Evolutionary conservation across 1,140 invertebrate species (phyloP), one percentile per base, ranked within the genome.

Genomic region (Neodiprion fabricii): DNA sequence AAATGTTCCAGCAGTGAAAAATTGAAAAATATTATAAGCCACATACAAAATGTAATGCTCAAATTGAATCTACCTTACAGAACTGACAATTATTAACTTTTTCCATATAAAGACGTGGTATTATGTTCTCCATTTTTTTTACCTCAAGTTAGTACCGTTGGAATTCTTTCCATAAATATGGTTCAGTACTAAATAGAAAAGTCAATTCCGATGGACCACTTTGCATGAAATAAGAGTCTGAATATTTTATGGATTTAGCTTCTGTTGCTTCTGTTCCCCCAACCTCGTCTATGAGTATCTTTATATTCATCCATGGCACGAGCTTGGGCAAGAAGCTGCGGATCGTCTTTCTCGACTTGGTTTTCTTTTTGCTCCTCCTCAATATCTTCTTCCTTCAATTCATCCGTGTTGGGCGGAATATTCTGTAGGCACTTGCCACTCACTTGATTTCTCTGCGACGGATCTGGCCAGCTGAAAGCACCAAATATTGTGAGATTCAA

Each of bases 271-370:
- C 95, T 90, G 88, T 97, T 98, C 48, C 96, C 96, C 93, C 94
- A 96, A 3, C 96, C 96, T 71, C 95, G 87, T 71, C 94, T 92
- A 85, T 97, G 95, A 48, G 92, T 94, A 89, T 98, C 97, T 87
- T 97, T 98, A 84, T 95, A 98, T 78, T 98, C 97, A 87, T 99
- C 97, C 91, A 93, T 94, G 73, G 90, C 91, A 70, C 95, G 89
- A 79, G 92, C 88, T 76, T 91, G 90, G 7, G 86, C 90, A 70
- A 96, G 83, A 77, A 90, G 87, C 76, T 95, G 94, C 1, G 91
- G 89, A 90, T 98, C 94, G 83, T 97, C 96, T n/a, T 88, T 84
- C 79, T 96, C 94, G 70, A 91, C 87, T 78, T 92, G 87, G 17
- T 88, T 85, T 79, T 96, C 93, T 76, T 82, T 84, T 67, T 84